Percentiles rank a stretch among this genome's conserved stretches.
Evolutionary conservation across 2,113 vertebrate species (phyloP).

Genomic region (Upupa epops): DNA sequence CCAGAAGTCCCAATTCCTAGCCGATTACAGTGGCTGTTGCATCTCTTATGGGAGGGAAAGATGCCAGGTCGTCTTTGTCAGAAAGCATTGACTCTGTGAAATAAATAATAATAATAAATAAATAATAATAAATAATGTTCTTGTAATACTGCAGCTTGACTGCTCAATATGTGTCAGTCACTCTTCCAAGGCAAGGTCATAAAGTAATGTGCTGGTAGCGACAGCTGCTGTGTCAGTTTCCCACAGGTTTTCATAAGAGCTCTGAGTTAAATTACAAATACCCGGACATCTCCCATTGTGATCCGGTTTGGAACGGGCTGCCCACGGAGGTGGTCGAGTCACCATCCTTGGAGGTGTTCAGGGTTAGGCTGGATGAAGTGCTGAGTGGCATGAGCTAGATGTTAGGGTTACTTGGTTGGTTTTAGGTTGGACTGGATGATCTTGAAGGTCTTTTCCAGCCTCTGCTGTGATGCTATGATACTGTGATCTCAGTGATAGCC

Average conservation of each 20-base stretch:
- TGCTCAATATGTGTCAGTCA: conserved; percentile 35
- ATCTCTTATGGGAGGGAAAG: not conserved
- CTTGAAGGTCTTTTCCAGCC: too few species aligned
- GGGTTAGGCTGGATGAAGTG: too few species aligned
- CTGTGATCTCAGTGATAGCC: not conserved
- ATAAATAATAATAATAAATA: too few species aligned
- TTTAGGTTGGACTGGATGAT: too few species aligned
- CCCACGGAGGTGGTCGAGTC: too few species aligned
- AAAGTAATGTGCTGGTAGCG: conserved; percentile 20
- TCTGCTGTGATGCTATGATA: too few species aligned
- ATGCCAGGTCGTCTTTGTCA: not conserved
- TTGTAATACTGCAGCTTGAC: conserved; percentile 11
- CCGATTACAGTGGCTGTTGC: not conserved
- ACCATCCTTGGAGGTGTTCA: too few species aligned
- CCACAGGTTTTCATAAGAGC: conserved; percentile 32
- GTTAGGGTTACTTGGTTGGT: too few species aligned
- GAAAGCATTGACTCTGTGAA: not conserved
- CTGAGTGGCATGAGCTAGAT: too few species aligned
- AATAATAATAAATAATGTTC: conserved; percentile 21
- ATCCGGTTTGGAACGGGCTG: too few species aligned
- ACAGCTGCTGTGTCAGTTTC: conserved; percentile 44
- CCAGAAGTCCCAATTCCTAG: not conserved
- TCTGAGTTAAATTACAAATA: conserved; percentile 6
- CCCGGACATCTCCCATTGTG: not conserved
- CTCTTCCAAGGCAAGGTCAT: conserved; percentile 39